Evolutionary conservation across 2,113 vertebrate genomes (phyloP).

Genomic region (Platichthys flesus): DNA sequence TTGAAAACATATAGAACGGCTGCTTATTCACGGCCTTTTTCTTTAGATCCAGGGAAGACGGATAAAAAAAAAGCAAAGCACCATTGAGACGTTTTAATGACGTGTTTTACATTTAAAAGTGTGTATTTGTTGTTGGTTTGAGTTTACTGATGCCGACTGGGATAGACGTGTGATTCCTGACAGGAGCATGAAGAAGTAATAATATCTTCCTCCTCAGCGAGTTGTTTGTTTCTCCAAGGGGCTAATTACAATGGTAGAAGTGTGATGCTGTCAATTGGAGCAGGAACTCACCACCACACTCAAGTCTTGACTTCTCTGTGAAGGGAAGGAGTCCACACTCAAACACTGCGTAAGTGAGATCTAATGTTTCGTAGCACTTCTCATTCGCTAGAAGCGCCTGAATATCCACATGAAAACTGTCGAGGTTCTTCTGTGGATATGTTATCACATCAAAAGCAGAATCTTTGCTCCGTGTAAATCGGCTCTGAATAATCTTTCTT

Average conservation of each 20-base stretch:
- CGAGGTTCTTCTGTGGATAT: neutral
- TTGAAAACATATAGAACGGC: constrained; percentile 17
- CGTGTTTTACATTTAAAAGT: constrained; percentile 55
- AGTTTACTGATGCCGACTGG: constrained; percentile 49
- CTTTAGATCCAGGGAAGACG: constrained; percentile 2
- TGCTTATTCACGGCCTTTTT: constrained; percentile 18
- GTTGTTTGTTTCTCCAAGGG: constrained; percentile 75
- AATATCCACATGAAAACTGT: constrained; percentile 24
- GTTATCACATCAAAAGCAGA: constrained; percentile 34
- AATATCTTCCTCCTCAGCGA: constrained; percentile 59
- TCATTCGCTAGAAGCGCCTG: constrained; percentile 4
- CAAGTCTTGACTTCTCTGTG: constrained; percentile 42
- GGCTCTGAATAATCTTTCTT: neutral
- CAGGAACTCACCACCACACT: constrained; percentile 37
- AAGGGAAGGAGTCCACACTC: constrained; percentile 36
- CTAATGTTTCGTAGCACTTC: constrained; percentile 20
- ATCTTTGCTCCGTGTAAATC: constrained; percentile 1
- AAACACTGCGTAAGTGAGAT: constrained; percentile 30
- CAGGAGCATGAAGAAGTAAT: constrained; percentile 65
- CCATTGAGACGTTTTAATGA: constrained; percentile 55
- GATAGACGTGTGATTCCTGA: constrained; percentile 59
- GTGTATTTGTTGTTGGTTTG: constrained; percentile 47
- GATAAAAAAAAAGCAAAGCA: constrained; percentile 32
- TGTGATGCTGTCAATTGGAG: constrained; percentile 66
- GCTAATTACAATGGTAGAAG: constrained; percentile 78